A percentile compares a stretch with the other conserved stretches of the same genome.
These are phyloP conservation scores for Maniola jurtina DNA, from an alignment of 1,140 invertebrate genomes.

Conservation along the genomic window DNA sequence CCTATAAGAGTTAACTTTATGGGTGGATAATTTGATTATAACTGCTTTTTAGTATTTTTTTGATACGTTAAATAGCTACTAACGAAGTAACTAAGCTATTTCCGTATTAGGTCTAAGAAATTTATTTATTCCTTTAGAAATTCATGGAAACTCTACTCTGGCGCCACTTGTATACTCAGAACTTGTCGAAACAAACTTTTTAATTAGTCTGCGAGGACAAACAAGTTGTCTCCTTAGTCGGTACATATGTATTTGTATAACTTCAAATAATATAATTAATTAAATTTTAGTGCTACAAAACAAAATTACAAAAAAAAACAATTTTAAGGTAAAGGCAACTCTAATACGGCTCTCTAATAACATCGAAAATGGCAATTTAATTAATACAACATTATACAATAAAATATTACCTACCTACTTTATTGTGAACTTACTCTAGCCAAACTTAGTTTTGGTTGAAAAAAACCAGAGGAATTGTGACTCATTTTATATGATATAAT, in stretches of 20 bases:
- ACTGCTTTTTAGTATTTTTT: no score
- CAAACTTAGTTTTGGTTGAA: no score
- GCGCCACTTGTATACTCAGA: constrained; percentile 55
- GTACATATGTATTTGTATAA: constrained; percentile 37
- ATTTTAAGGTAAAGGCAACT: no score
- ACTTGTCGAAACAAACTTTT: constrained; percentile 73
- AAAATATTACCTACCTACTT: no score
- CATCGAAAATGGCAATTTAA: no score
- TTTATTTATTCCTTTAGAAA: constrained; percentile 62
- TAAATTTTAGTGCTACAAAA: not conserved
- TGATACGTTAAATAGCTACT: no score
- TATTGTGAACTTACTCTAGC: no score
- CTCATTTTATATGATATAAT: no score
- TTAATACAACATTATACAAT: no score
- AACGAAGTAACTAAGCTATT: not conserved
- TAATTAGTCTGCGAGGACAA: constrained; percentile 76
- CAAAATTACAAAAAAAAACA: not conserved
- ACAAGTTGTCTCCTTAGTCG: constrained; percentile 68
- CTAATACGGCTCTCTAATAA: no score
- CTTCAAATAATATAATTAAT: not conserved
- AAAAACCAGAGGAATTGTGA: no score
- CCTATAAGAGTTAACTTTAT: not conserved
- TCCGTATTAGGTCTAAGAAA: constrained; percentile 10
- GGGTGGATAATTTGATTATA: not conserved
- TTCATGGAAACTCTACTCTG: constrained; percentile 53